Evolutionary conservation across 2,797 vertebrate genomes (phyloP), one percentile per base, ranked within the genome.

Genomic region (Furcifer pardalis): DNA sequence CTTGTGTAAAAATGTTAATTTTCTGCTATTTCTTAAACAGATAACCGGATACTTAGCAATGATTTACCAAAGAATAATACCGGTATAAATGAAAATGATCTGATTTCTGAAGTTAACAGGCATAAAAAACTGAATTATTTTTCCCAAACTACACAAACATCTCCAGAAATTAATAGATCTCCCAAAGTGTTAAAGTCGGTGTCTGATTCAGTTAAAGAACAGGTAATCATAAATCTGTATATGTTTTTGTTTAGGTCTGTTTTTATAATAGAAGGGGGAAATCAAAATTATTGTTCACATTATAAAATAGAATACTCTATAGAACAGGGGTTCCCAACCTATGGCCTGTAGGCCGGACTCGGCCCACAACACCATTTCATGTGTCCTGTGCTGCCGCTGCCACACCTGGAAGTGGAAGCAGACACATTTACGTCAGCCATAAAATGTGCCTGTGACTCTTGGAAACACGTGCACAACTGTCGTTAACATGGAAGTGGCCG

Each of bases 131-230:
- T 44, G 77, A 87, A 86, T 92, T 90, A 71, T 79, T 76, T 92
- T 65, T 90, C 95, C 7, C 97, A 95, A 93, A 96, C 96, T 63
- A 97, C 98, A 0, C 98, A 99, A 94, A 98, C 97, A 3, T 83
- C 90, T 86, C 89, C 94, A 87, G 94, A 95, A 85, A 62, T 81
- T 83, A 83, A 76, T 23, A 88, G 81, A 63, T 79, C 87, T 77
- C 32, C 87, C 62, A 90, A 91, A 81, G 72, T 90, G 80, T 82
- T 77, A 27, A 77, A 65, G 10, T 56, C 78, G 89, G 77, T 88
- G 60, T 77, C 83, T 84, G 94, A 94, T 37, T 91, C 96, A 35
- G 88, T 87, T 89, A 97, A 89, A 92, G 97, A 98, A 89, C 95
- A 97, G 98, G 98, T 97, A 96, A 81, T 79, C 49, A 71, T 7